Percentiles rank a stretch among this genome's conserved stretches.
Conservation (phyloP, 2,113 vertebrate species). For the Heteronetta atricapilla region DNA sequence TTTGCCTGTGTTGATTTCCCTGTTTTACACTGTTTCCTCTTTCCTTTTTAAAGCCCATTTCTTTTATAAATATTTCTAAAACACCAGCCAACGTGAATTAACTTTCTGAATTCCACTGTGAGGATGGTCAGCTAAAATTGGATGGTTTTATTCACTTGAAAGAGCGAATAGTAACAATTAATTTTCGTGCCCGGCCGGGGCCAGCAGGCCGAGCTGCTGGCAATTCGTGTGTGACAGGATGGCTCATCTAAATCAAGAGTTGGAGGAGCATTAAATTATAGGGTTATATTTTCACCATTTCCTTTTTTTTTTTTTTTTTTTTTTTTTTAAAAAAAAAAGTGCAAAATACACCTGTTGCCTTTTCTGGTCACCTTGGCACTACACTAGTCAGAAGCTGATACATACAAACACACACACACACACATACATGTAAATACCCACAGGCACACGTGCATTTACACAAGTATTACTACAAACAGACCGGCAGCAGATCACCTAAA, state of each 20-base stretch:
- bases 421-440: not conserved
- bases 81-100: not conserved
- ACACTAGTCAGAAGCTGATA: not conserved
- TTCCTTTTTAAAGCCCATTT: not conserved
- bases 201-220: not conserved
- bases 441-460: not conserved
- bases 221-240: not conserved
- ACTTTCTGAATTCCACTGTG: not conserved
- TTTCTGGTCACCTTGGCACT: not conserved
- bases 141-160: not conserved
- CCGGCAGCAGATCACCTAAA: not conserved
- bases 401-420: not conserved
- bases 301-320: not conserved
- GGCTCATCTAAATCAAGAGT: not conserved
- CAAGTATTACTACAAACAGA: not conserved
- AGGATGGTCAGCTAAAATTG: not conserved
- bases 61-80: not conserved
- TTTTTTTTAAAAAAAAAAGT: not conserved
- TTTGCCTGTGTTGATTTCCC: not conserved
- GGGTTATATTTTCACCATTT: not conserved
- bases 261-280: not conserved
- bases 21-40: not conserved
- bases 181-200: not conserved
- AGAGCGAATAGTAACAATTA: not conserved
- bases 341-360: not conserved